Base-by-base conservation (phyloP, 2,888 invertebrate species). In the Tanytarsus gracilentus region DNA sequence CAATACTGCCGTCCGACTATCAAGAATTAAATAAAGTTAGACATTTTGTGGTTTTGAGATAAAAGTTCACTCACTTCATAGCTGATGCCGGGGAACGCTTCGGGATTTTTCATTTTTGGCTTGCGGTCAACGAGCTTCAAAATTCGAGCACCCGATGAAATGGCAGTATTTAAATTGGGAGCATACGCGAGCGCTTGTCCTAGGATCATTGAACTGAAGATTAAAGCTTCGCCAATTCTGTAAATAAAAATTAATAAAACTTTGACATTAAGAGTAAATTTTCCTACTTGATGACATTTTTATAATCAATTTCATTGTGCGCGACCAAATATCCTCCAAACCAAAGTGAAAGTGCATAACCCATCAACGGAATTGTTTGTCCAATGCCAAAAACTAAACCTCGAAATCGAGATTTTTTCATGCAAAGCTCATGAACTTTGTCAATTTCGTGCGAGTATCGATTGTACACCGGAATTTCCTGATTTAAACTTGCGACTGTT, bases 121-220 rank as follows among this genome's bases (percentile, higher is more conserved):
- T 76, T 71, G n/a, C 84, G 71, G 61, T 79, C 79, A 6, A 86
- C 74, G 2, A 86, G 73, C 49, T 77, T 73, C 72, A 86, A 78
- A 36, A 87, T 79, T 53, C 85, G 76, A 0, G 82, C 82, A 0
- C 87, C 87, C 0, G 87, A 84, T 53, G 80, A 71, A 63, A 84
- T 78, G 0, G 86, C 88, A 44, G 82, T 82, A 64, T 82, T 82
- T 65, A 86, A 85, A 72, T 87, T 86, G 0, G 88, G 87, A 0
- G 86, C 85, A 70, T 85, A 88, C 1, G 86, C 86, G 23, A 87
- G 71, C 1, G 86, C 84, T 68, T 86, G 86, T 0, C 86, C 87
- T 71, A 87, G 76, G 84, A 86, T 86, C 84, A 86, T 85, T 0
- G 86, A 81, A 3, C 87, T 87, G 67, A 86, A 85, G 30, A 88